These are phyloP conservation scores for Nyctibius grandis DNA, from an alignment of 2,797 vertebrate genomes.

Conservation along the genomic window DNA sequence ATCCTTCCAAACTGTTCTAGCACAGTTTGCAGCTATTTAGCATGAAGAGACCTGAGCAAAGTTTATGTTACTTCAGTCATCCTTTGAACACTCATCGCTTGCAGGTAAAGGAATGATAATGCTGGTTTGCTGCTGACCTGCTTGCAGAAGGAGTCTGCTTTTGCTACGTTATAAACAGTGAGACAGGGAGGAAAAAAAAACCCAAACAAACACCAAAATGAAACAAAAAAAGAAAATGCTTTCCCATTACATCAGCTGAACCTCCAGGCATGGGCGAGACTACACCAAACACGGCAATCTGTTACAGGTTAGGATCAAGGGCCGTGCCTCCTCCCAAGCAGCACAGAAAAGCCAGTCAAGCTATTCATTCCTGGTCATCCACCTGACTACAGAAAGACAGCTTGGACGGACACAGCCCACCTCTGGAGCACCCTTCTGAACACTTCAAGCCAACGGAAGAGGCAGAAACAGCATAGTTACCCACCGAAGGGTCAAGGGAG, in stretches of 20 bases:
- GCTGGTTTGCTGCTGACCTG: neutral
- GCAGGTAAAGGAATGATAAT: neutral
- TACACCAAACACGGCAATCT: neutral
- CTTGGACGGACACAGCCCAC: neutral
- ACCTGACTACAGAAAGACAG: fast-evolving
- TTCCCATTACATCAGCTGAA: neutral
- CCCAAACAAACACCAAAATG: neutral
- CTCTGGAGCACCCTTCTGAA: neutral
- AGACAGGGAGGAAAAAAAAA: neutral
- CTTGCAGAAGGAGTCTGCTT: neutral
- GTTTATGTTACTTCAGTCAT: neutral
- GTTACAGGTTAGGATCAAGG: neutral
- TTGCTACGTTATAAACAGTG: neutral
- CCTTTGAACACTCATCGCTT: neutral
- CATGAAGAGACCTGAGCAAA: neutral
- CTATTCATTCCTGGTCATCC: neutral
- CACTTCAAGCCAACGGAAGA: neutral
- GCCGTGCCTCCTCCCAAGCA: neutral
- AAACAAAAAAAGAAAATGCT: neutral
- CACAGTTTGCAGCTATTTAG: neutral
- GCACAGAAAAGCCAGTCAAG: neutral
- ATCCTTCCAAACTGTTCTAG: neutral
- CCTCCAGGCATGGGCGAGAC: neutral
- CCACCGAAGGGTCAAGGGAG: slow-evolving; percentile 94
- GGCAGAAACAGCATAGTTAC: neutral